Conservation (phyloP, 2,888 invertebrate species). For the Formica aserva region DNA sequence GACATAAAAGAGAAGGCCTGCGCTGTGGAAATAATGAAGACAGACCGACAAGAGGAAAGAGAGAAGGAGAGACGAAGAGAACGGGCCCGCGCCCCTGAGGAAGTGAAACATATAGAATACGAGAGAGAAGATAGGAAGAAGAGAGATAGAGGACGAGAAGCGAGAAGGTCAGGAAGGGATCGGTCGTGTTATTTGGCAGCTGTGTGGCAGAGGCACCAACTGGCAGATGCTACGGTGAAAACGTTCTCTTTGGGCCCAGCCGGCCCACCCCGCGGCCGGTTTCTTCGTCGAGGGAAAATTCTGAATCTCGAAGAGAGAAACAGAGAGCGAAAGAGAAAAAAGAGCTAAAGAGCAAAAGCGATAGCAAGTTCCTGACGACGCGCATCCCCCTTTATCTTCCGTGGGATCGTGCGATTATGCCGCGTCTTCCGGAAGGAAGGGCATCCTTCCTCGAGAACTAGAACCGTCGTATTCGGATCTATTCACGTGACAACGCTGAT, state of each 20-base stretch:
- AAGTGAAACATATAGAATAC: conserved; percentile 49
- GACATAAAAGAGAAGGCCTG: conserved; percentile 57
- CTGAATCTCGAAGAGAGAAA: conserved; percentile 8
- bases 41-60: conserved; percentile 44
- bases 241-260: conserved; percentile 82
- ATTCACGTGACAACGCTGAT: conserved; percentile 20
- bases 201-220: conserved; percentile 76
- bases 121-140: conserved; percentile 53
- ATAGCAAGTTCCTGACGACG: not conserved
- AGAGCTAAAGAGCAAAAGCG: not conserved
- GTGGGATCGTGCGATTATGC: conserved; percentile 40
- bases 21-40: conserved; percentile 62
- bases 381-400: conserved; percentile 33
- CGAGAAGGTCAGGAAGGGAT: conserved; percentile 55
- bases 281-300: conserved; percentile 47
- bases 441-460: conserved; percentile 18
- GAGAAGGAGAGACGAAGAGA: conserved; percentile 9
- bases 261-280: conserved; percentile 71
- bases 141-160: conserved; percentile 42
- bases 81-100: conserved; percentile 19
- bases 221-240: conserved; percentile 83
- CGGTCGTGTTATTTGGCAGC: conserved; percentile 81
- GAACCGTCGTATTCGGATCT: not conserved
- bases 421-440: conserved; percentile 43
- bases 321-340: not conserved